Percentiles rank a stretch among this genome's conserved stretches.
Evolutionary conservation across 2,888 invertebrate species (phyloP).

Genomic region (Eremobia ochroleuca): DNA sequence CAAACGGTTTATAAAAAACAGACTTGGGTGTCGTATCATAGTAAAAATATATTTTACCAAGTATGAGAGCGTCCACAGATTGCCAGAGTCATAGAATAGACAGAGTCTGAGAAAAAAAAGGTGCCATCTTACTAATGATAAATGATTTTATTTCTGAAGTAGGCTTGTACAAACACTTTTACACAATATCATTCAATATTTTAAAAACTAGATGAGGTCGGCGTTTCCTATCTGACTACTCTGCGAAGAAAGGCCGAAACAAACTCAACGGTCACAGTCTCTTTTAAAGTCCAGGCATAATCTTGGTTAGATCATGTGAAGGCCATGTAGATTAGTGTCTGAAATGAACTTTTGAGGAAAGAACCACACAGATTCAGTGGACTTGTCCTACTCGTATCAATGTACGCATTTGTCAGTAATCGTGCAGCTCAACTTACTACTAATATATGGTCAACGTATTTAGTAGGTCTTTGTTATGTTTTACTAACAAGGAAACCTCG

Average conservation of each 20-base stretch:
- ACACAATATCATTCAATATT: neutral
- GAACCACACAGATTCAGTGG: neutral
- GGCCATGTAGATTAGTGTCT: neutral
- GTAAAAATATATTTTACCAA: slow-evolving; percentile 18
- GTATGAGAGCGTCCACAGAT: neutral
- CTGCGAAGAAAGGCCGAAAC: neutral
- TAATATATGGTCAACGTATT: neutral
- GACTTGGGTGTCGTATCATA: slow-evolving; percentile 8
- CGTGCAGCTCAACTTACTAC: no score
- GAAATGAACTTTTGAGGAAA: neutral
- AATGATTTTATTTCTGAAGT: neutral
- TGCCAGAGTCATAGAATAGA: no score
- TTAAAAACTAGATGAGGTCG: neutral
- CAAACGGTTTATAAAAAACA: slow-evolving; percentile 53
- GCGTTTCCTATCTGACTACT: neutral
- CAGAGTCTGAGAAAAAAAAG: neutral
- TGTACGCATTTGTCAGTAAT: no score
- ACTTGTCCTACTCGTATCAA: neutral
- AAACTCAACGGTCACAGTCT: no score
- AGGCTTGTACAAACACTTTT: neutral
- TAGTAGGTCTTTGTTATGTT: neutral
- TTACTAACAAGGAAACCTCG: no score
- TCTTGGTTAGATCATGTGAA: neutral
- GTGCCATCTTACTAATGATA: neutral
- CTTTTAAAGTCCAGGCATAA: neutral